These are phyloP conservation scores for Leptopilina syphax DNA, from an alignment of 2,888 invertebrate species.

Conservation along the genomic window DNA sequence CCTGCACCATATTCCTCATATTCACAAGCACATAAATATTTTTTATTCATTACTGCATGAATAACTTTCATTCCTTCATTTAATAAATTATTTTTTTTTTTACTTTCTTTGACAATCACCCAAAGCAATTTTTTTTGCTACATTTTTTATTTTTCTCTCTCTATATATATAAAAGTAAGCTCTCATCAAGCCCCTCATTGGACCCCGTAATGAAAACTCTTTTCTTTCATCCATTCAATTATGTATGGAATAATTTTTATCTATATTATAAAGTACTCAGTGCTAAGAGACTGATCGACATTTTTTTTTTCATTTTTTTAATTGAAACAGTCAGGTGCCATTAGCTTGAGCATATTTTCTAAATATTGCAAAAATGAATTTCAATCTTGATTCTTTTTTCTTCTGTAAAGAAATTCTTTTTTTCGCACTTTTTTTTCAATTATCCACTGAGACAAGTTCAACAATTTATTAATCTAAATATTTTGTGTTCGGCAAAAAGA, in stretches of 20 bases:
- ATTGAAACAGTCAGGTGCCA: slow-evolving; percentile 31
- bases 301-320: neutral
- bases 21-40: slow-evolving; percentile 30
- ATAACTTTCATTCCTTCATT: slow-evolving; percentile 20
- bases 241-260: slow-evolving; percentile 13
- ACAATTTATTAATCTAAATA: neutral
- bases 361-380: slow-evolving; percentile 7
- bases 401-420: too few species aligned
- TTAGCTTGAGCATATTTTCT: slow-evolving; percentile 25
- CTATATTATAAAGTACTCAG: slow-evolving; percentile 1
- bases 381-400: neutral
- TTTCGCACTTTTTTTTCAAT: neutral
- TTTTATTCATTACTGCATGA: slow-evolving; percentile 17
- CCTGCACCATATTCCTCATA: slow-evolving; percentile 14
- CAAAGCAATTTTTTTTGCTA: neutral
- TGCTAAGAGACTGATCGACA: slow-evolving; percentile 18
- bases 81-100: neutral
- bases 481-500: slow-evolving; percentile 3
- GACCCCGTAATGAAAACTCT: slow-evolving; percentile 59
- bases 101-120: neutral
- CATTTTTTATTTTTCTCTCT: slow-evolving; percentile 16
- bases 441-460: neutral
- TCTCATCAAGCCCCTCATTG: slow-evolving; percentile 56
- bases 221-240: neutral
- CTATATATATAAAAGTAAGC: slow-evolving; percentile 54